Base-by-base conservation (phyloP, 2,888 invertebrate genomes). In the Alitta virens region DNA sequence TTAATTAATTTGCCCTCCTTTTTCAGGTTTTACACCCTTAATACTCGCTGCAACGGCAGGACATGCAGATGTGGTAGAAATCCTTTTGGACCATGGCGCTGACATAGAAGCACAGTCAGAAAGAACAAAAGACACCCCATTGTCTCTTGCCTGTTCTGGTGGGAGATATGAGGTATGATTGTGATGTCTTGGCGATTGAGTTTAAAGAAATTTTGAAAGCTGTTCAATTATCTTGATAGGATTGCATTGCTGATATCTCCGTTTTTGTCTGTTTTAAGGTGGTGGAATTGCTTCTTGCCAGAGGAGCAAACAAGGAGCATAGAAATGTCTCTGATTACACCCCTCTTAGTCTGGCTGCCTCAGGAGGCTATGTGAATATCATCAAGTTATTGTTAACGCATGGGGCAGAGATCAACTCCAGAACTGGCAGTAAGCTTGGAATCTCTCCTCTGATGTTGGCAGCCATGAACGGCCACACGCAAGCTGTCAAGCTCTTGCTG, bases 271-370 rank as follows among this genome's bases (percentile, higher is more conserved):
- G 12, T 25, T 63, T 73, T 18, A 63, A 85, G 86, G 90, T 96
- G 42, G 97, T 97, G 1, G 97, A 97, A 77, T 84, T 96, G 57
- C 85, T 98, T 65, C 86, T 98, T 59, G 89, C 87, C 69, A 88
- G 92, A 66, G 91, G 91, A 70, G 95, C 97, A 57, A 97, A 98
- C 84, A 98, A 97, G 84, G 84, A 85, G 68, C 98, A 99, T 83
- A 89, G 98, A 60, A 99, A 99, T 84, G 97, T 98, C 18, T 97
- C 96, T 25, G 99, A 99, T 84, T 99, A 99, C 81, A 99, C 99
- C 12, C 99, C 99, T 1, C 86, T 99, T n/a, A 96, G 96, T 79
- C 86, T 99, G 68, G 99, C 99, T 23, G 98, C 98, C 16, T 96
- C 95, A 38, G 98, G 97, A 40, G 98, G 98, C 24, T 98, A 97